These are phyloP conservation scores for Ancistrus triradiatus DNA, from an alignment of 2,113 vertebrate genomes.

Conservation along the genomic window DNA sequence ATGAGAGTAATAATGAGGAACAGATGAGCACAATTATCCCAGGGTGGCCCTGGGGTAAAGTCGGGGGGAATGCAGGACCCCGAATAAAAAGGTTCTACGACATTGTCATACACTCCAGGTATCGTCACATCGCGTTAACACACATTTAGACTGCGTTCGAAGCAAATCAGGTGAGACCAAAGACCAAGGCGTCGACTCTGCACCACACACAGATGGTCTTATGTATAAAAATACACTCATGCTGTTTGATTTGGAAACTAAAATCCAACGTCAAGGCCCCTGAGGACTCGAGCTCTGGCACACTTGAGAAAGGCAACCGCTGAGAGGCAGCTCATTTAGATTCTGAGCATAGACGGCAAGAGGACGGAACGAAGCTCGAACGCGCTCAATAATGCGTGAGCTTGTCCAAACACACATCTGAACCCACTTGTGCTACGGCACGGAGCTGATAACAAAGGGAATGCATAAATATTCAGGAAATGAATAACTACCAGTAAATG, in stretches of 20 bases:
- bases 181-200: too few relatives aligned
- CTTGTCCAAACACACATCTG: constrained; percentile 6
- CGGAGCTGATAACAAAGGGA: not conserved
- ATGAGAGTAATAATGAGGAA: not conserved
- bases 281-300: not conserved
- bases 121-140: not conserved
- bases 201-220: not conserved
- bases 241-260: not conserved
- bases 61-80: too few relatives aligned
- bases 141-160: not conserved
- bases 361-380: not conserved
- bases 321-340: not conserved
- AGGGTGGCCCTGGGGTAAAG: too few relatives aligned
- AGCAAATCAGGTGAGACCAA: not conserved
- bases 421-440: too few relatives aligned
- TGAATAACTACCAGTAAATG: too few relatives aligned
- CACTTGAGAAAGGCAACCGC: not conserved
- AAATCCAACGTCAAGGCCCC: not conserved
- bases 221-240: not conserved
- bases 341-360: not conserved
- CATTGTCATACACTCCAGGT: not conserved
- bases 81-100: not conserved
- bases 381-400: constrained; percentile 11
- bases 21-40: not conserved
- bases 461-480: too few relatives aligned